Conservation (phyloP, 2,113 vertebrate species). For the Centropus bengalensis region DNA sequence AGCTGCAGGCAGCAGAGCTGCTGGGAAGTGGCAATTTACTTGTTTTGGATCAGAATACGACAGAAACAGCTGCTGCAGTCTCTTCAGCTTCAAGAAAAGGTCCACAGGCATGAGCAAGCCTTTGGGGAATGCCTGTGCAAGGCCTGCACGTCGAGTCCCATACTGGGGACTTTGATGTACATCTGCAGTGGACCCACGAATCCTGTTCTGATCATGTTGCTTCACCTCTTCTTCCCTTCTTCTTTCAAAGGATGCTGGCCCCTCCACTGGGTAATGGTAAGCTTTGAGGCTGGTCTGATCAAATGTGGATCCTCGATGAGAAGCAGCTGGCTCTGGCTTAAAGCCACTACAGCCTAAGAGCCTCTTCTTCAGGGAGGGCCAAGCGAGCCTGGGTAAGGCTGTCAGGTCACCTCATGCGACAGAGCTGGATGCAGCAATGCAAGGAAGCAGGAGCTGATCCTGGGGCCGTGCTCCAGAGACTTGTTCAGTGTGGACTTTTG, state of each 20-base stretch:
- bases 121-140: neutral
- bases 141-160: rapidly evolving
- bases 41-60: neutral
- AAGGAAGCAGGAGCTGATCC: neutral
- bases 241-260: neutral
- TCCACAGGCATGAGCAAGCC: neutral
- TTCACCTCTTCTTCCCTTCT: neutral
- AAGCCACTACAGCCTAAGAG: neutral
- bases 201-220: neutral
- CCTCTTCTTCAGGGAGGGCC: neutral
- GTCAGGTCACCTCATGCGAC: neutral
- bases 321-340: neutral
- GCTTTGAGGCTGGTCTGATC: neutral
- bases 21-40: neutral
- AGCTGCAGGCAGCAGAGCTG: neutral
- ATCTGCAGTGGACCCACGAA: neutral
- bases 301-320: neutral
- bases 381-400: neutral
- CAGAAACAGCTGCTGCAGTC: neutral
- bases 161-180: neutral
- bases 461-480: neutral
- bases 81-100: neutral
- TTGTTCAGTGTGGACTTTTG: neutral
- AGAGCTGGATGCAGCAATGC: neutral
- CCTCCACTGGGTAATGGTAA: neutral